Conservation (phyloP, 92 coral and sea anemone genomes). For the Bergia puertoricense region DNA sequence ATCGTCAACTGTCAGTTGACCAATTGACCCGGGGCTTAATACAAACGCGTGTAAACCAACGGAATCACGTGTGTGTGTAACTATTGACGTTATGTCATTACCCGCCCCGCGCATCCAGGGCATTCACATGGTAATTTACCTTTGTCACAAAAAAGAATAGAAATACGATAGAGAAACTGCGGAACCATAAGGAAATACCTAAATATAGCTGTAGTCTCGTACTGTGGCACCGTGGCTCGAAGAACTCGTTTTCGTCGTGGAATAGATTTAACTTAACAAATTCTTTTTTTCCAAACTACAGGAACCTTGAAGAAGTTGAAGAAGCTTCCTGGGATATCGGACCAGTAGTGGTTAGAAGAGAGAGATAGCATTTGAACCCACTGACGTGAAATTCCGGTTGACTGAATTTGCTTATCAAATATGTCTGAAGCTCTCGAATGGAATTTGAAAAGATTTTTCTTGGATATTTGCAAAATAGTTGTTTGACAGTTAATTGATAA, state of each 20-base stretch:
- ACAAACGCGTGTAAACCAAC: not conserved
- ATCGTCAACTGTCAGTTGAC: constrained; percentile 18
- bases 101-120: constrained; percentile 27
- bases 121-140: constrained; percentile 29
- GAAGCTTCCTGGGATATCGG: constrained; percentile 4
- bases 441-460: not conserved
- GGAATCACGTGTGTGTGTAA: constrained; percentile 20
- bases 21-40: constrained; percentile 28
- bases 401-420: constrained; percentile 9
- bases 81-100: constrained; percentile 5
- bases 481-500: not conserved
- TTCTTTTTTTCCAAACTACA: not conserved
- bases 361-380: not conserved
- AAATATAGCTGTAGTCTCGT: constrained; percentile 4
- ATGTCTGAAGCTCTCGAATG: not conserved
- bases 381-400: constrained; percentile 32
- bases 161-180: not conserved
- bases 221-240: not conserved
- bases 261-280: not conserved
- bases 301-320: not conserved
- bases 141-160: constrained; percentile 7
- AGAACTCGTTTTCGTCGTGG: too few relatives aligned
- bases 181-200: not conserved
- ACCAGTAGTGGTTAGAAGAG: not conserved
- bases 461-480: not conserved